Percentiles rank a stretch among this genome's conserved stretches.
These are phyloP conservation scores for Ardeotis arabs DNA, from an alignment of 2,113 vertebrate genomes.

Conservation along the genomic window DNA sequence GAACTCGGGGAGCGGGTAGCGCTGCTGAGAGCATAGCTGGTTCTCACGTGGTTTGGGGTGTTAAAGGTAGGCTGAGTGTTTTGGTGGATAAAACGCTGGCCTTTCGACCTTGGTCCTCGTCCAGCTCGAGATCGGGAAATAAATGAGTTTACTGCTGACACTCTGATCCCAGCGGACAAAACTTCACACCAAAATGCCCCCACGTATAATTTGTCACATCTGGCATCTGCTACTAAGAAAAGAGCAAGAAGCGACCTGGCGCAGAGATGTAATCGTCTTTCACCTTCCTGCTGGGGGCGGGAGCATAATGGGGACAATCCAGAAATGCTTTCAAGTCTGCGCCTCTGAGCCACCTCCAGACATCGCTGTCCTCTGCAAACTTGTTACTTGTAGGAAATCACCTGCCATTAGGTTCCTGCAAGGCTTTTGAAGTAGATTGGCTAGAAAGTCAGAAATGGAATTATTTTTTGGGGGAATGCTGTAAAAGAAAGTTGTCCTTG, in stretches of 20 bases:
- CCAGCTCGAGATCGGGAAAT: conserved; percentile 54
- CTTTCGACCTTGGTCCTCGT: conserved; percentile 22
- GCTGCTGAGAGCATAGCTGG: background rate
- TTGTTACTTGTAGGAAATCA: background rate
- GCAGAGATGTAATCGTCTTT: conserved; percentile 74
- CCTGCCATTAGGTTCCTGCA: background rate
- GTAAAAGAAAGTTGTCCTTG: background rate
- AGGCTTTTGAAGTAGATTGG: conserved; percentile 51
- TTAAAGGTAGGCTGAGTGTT: conserved; percentile 28
- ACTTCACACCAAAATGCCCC: conserved; percentile 60
- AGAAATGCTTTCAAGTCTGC: conserved; percentile 24
- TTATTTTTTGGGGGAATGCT: background rate
- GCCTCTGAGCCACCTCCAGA: conserved; percentile 18
- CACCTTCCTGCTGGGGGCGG: conserved; percentile 65
- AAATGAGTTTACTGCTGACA: conserved; percentile 68
- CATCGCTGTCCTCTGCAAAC: background rate
- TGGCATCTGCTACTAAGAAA: conserved; percentile 58
- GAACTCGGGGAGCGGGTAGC: background rate
- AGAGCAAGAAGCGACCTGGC: conserved; percentile 58
- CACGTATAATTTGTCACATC: conserved; percentile 68
- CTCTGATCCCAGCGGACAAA: conserved; percentile 43
- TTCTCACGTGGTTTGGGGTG: conserved; percentile 5
- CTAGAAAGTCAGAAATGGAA: background rate
- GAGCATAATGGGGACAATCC: background rate
- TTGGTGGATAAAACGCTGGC: conserved; percentile 34